Percentiles rank a stretch among this genome's conserved stretches.
Evolutionary conservation across 2,888 invertebrate genomes (phyloP).

Genomic region (Anthrax anthrax): DNA sequence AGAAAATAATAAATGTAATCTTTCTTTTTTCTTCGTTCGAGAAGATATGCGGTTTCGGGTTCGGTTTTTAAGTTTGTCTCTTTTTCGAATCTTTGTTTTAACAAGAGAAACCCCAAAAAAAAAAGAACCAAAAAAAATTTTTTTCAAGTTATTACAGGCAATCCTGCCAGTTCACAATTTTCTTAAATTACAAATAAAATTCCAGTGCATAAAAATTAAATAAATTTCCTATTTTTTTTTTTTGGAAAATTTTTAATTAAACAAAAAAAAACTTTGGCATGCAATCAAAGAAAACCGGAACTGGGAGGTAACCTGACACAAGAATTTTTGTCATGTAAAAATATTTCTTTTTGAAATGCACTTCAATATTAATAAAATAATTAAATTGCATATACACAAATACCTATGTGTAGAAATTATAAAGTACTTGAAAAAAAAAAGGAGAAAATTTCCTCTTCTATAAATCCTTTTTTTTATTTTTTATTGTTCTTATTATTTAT

Average conservation of each 20-base stretch:
- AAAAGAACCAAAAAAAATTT: conserved; percentile 3
- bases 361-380: background rate
- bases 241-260: background rate
- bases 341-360: background rate
- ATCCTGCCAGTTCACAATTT: background rate
- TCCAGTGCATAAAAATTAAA: too few species aligned
- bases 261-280: background rate
- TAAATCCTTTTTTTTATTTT: too few species aligned
- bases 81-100: conserved; percentile 7
- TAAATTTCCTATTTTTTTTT: background rate
- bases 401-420: background rate
- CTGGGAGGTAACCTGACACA: background rate
- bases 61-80: conserved; percentile 2
- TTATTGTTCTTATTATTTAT: too few species aligned
- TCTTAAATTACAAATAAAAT: background rate
- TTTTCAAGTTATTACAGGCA: background rate
- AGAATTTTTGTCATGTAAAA: background rate
- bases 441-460: background rate
- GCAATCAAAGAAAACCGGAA: background rate
- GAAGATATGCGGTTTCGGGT: background rate
- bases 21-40: conserved; percentile 3
- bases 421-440: background rate
- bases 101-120: too few species aligned
- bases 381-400: background rate
- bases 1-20: background rate